Conservation (phyloP, 2,797 vertebrate species). For the Strix occidentalis region DNA sequence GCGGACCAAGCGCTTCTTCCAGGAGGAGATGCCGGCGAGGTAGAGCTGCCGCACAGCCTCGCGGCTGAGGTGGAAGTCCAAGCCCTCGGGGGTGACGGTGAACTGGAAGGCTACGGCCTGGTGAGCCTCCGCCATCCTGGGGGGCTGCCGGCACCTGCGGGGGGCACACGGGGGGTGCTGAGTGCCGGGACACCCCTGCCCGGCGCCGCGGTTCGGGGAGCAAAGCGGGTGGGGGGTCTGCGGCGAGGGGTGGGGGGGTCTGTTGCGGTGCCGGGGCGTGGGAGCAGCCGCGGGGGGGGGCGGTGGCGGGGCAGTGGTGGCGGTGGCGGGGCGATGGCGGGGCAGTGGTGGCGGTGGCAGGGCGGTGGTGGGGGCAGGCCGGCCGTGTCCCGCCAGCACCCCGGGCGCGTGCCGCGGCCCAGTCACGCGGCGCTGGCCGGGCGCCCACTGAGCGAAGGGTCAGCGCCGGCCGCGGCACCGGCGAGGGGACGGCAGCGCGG, state of each 20-base stretch:
- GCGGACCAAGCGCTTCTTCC: conserved; percentile 87
- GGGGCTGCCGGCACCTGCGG: background rate
- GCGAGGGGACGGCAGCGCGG: background rate
- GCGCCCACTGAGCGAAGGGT: conserved; percentile 26
- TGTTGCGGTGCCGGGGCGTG: too few relatives aligned
- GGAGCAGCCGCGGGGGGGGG: too few relatives aligned
- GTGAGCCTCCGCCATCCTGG: conserved; percentile 93
- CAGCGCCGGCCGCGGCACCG: background rate
- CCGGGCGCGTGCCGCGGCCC: background rate
- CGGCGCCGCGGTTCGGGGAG: too few relatives aligned
- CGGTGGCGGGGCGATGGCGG: too few relatives aligned
- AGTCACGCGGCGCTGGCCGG: background rate
- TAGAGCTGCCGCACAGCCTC: conserved; percentile 91
- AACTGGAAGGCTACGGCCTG: conserved; percentile 97
- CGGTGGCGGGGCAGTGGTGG: too few relatives aligned
- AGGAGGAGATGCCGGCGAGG: conserved; percentile 84
- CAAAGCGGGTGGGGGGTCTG: background rate
- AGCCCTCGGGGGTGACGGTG: conserved; percentile 90
- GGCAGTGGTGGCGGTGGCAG: too few relatives aligned
- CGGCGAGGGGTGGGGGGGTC: too few relatives aligned
- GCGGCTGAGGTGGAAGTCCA: conserved; percentile 86
- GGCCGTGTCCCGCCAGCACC: background rate
- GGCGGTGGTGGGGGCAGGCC: too few relatives aligned
- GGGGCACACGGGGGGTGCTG: fast-evolving
- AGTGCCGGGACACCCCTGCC: too few relatives aligned